These are phyloP conservation scores for Boloria selene DNA, from an alignment of 2,888 invertebrate genomes.

Conservation along the genomic window DNA sequence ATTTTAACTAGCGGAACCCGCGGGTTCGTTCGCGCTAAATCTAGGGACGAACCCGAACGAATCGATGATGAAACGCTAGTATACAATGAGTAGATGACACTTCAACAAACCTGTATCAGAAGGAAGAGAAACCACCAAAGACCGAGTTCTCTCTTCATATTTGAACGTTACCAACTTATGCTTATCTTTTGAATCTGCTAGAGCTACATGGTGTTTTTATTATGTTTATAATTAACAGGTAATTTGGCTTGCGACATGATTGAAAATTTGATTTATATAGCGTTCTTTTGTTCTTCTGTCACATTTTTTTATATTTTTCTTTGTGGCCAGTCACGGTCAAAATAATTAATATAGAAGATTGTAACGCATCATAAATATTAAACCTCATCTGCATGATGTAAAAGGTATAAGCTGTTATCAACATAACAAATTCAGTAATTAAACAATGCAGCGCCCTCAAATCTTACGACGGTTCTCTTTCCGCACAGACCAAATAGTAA, in stretches of 20 bases:
- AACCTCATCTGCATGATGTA: no score
- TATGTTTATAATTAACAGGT: conserved; percentile 47
- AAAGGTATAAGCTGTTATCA: no score
- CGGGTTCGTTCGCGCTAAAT: no score
- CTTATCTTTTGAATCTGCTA: conserved; percentile 2
- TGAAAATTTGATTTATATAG: conserved; percentile 53
- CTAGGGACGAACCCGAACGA: no score
- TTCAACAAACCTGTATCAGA: conserved; percentile 59
- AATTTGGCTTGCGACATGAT: conserved; percentile 60
- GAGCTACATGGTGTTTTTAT: conserved; percentile 55
- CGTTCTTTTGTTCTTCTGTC: conserved; percentile 48
- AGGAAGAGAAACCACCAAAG: conserved; percentile 64
- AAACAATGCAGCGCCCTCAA: no score
- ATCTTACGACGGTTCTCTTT: no score
- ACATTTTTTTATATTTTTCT: conserved; percentile 24
- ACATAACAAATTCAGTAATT: no score
- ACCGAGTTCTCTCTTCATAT: conserved; percentile 57
- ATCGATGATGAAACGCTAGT: no score
- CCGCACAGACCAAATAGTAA: no score
- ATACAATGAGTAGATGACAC: no score
- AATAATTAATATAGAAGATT: not conserved
- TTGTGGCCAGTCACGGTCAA: not conserved
- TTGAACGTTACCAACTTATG: conserved; percentile 10
- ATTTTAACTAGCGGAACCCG: no score
- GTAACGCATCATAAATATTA: no score